Conservation (phyloP, 2,888 invertebrate genomes). For the Eupithecia subfuscata region DNA sequence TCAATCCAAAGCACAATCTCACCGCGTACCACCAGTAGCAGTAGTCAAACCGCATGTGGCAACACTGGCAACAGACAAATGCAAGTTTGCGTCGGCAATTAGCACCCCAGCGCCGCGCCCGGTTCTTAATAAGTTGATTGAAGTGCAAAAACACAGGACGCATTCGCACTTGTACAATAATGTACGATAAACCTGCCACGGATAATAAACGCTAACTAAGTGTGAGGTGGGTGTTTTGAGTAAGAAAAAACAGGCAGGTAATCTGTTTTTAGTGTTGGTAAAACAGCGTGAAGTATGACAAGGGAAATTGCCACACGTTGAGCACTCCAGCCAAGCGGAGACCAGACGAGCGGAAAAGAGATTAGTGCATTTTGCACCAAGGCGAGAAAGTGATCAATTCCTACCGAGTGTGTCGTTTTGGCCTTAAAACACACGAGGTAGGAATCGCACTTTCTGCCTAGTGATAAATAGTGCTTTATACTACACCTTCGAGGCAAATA, state of each 20-base stretch:
- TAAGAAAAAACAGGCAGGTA: neutral
- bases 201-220: slow-evolving; percentile 36
- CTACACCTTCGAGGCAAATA: too few species aligned
- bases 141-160: slow-evolving; percentile 74
- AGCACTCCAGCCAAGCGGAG: too few species aligned
- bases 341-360: too few species aligned
- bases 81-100: slow-evolving; percentile 50
- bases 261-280: neutral
- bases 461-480: too few species aligned
- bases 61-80: slow-evolving; percentile 24
- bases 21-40: neutral
- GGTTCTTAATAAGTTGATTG: slow-evolving; percentile 79
- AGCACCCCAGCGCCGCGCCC: slow-evolving; percentile 57
- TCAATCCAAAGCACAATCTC: neutral
- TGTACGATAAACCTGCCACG: slow-evolving; percentile 29
- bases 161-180: slow-evolving; percentile 28
- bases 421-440: too few species aligned
- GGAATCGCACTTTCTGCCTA: too few species aligned
- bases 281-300: neutral
- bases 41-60: neutral
- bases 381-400: too few species aligned
- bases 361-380: too few species aligned
- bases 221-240: slow-evolving; percentile 4
- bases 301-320: neutral
- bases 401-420: too few species aligned